Evolutionary conservation across 2,797 vertebrate genomes (phyloP), one percentile per base, ranked within the genome.

Genomic region (Craterocephalus amniculus): DNA sequence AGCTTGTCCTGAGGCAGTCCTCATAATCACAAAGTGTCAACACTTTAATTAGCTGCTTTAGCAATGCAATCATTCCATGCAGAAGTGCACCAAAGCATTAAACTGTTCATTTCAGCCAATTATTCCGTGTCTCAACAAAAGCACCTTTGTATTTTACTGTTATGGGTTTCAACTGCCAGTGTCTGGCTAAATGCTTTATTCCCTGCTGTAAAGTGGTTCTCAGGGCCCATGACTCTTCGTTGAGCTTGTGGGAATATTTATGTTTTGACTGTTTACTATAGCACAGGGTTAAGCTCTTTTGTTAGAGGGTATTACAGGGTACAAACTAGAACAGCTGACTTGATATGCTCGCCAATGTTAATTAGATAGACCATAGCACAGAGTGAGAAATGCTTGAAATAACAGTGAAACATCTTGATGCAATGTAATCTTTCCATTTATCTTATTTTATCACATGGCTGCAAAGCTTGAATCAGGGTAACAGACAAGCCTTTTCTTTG

Each of bases 121-220:
- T 78, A 69, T 49, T 7, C 48, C 0, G 2, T 57, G 26, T 61
- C 57, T 79, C 63, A 71, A 90, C 81, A 90, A 80, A 89, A 85
- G 63, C 72, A 79, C 78, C 83, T 85, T 90, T 91, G 86, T 91
- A 63, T 87, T 87, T 78, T 63, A 56, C 61, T 65, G 54, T 58
- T 67, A 62, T 11, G 40, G 58, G 54, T 55, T 68, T 74, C 20
- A 64, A 77, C 71, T 77, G 79, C 79, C 85, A 81, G 67, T 74
- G 70, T 81, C 72, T 83, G 80, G 59, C 67, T 85, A 71, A 82
- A 87, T 67, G 71, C 45, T 87, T 78, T 81, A 86, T 88, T 89
- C 87, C 83, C 83, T 45, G 62, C 55, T 71, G 83, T 76, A 29
- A 82, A 74, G 75, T 62, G 49, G 52, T 72, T 72, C 76, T 74